A percentile compares a stretch with the other conserved stretches of the same genome.
phyloP scores from a whole-genome alignment of 2,888 invertebrate genomes.

The Orthosia gothica region DNA sequence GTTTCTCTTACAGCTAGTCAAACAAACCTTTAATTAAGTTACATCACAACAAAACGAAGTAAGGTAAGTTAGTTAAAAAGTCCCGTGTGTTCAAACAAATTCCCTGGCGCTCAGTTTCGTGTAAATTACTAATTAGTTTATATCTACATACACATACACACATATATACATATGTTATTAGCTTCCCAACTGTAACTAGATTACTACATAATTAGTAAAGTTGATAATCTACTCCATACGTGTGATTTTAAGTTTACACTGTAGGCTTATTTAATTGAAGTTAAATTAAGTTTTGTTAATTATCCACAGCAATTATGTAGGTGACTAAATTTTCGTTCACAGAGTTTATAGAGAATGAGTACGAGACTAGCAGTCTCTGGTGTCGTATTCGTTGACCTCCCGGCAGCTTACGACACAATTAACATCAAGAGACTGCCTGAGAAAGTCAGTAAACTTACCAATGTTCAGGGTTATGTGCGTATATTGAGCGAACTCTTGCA shows the following conservation, averaged over 20 bases:
- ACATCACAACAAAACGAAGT: constrained; percentile 5
- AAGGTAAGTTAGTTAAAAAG: background rate
- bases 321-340: too few species aligned
- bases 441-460: too few species aligned
- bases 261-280: constrained; percentile 4
- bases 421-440: too few species aligned
- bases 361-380: too few species aligned
- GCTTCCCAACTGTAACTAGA: background rate
- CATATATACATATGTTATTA: background rate
- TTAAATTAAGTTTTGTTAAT: constrained; percentile 24
- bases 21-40: background rate
- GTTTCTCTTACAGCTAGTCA: background rate
- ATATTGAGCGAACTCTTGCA: too few species aligned
- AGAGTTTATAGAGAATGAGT: too few species aligned
- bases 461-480: too few species aligned
- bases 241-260: background rate
- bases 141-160: background rate
- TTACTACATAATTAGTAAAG: constrained; percentile 5
- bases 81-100: background rate
- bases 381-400: too few species aligned
- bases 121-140: constrained; percentile 12
- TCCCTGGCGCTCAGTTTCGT: background rate
- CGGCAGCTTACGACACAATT: too few species aligned
- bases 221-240: background rate
- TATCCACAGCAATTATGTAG: background rate